Percentiles rank a stretch among this genome's conserved stretches.
These are phyloP conservation scores for Choreutis nemorana DNA, from an alignment of 2,888 invertebrate genomes.

Conservation along the genomic window DNA sequence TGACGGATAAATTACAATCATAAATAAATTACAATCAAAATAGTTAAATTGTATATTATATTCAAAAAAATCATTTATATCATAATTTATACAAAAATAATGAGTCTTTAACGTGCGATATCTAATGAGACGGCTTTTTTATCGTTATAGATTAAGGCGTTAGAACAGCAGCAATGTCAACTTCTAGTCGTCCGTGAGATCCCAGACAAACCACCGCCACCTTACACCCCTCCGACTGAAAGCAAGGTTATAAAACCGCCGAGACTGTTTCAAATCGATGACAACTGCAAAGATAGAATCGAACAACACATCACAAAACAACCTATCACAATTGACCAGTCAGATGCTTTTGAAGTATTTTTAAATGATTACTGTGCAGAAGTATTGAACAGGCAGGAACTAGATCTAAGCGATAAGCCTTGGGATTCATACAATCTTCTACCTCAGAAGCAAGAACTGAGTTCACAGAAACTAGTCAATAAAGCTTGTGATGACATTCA, in stretches of 20 bases:
- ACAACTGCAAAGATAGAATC: constrained; percentile 24
- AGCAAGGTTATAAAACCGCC: constrained; percentile 20
- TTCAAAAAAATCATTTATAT: too few relatives aligned
- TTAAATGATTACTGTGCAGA: constrained; percentile 42
- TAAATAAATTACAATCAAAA: too few relatives aligned
- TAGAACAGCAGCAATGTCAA: constrained; percentile 50
- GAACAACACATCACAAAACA: constrained; percentile 15
- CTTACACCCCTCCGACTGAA: constrained; percentile 47
- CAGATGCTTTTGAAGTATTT: constrained; percentile 34
- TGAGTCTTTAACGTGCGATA: too few relatives aligned
- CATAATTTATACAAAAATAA: too few relatives aligned
- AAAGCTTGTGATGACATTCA: constrained; percentile 26
- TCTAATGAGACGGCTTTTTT: too few relatives aligned
- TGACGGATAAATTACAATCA: too few relatives aligned
- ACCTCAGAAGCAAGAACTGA: constrained; percentile 27
- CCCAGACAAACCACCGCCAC: constrained; percentile 57
- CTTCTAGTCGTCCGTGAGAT: constrained; percentile 50
- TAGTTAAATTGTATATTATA: too few relatives aligned
- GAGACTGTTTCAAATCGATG: constrained; percentile 26
- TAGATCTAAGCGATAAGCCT: constrained; percentile 32
- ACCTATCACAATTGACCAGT: constrained; percentile 14
- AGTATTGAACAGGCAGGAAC: constrained; percentile 21
- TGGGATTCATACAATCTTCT: constrained; percentile 47
- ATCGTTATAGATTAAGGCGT: constrained; percentile 47
- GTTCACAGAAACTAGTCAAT: constrained; percentile 20